A percentile compares a stretch with the other conserved stretches of the same genome.
Evolutionary conservation across 2,888 invertebrate genomes (phyloP).

Genomic region (Chelonus formosanus): DNA sequence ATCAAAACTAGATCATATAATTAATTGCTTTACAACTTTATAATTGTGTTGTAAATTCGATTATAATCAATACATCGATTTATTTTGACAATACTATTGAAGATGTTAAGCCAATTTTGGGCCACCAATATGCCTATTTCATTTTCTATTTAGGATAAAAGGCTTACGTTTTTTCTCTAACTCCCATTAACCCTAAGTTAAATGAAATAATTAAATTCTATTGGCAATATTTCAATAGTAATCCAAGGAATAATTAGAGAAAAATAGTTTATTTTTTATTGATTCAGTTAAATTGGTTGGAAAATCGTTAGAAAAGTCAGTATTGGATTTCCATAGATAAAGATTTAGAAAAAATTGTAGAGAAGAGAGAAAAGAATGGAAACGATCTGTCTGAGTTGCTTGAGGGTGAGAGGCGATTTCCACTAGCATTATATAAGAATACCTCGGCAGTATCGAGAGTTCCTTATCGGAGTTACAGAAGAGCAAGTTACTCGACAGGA

Average conservation of each 20-base stretch:
- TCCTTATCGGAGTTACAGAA: slow-evolving; percentile 28
- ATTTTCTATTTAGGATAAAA: too few relatives aligned
- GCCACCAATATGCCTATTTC: too few relatives aligned
- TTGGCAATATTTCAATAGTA: neutral
- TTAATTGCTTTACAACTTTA: too few relatives aligned
- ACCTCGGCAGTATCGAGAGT: slow-evolving; percentile 23
- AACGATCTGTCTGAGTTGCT: slow-evolving; percentile 20
- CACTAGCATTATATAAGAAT: neutral
- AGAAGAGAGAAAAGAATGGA: slow-evolving; percentile 14
- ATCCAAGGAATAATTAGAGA: neutral
- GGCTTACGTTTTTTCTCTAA: too few relatives aligned
- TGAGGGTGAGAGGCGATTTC: slow-evolving; percentile 9
- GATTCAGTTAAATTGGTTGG: slow-evolving; percentile 6
- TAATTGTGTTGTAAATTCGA: too few relatives aligned
- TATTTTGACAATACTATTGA: too few relatives aligned
- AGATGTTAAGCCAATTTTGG: too few relatives aligned
- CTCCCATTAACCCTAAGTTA: too few relatives aligned
- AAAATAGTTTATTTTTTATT: too few relatives aligned
- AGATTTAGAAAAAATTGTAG: neutral
- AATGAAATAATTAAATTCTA: too few relatives aligned
- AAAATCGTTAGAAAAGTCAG: slow-evolving; percentile 21
- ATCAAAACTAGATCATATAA: too few relatives aligned
- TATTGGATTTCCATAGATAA: slow-evolving; percentile 28
- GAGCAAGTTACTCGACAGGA: slow-evolving; percentile 22
- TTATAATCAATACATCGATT: too few relatives aligned